A percentile compares a stretch with the other conserved stretches of the same genome.
Evolutionary conservation across 2,113 vertebrate species (phyloP).

Genomic region (Leptocoma aspasia): DNA sequence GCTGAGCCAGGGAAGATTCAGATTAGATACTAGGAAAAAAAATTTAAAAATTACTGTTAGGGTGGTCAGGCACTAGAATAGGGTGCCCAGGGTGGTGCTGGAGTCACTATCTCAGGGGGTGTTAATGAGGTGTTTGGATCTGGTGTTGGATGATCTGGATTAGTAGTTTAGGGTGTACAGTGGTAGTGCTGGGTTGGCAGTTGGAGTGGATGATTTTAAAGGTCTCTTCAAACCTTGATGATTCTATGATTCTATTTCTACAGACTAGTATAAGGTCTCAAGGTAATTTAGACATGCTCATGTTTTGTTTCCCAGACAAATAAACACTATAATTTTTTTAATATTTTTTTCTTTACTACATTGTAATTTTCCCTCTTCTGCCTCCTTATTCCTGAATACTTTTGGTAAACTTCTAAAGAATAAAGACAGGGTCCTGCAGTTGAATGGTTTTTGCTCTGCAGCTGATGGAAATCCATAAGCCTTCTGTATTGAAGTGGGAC

Average conservation of each 20-base stretch:
- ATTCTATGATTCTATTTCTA: background rate
- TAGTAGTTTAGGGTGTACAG: background rate
- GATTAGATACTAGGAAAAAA: too few species aligned
- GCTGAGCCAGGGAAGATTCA: background rate
- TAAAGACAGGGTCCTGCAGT: background rate
- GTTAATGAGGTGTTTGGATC: background rate
- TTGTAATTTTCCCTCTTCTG: background rate
- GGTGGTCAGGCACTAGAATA: background rate
- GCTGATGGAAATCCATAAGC: background rate
- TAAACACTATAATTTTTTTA: background rate
- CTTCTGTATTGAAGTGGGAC: background rate
- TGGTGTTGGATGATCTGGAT: background rate
- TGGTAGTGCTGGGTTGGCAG: background rate
- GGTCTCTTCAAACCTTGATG: background rate
- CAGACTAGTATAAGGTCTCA: background rate
- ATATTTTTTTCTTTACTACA: background rate
- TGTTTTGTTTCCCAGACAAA: background rate
- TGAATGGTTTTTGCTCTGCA: background rate
- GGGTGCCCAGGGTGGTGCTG: background rate
- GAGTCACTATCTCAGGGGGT: background rate
- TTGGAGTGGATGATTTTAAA: background rate
- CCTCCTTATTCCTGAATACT: background rate
- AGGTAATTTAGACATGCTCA: background rate
- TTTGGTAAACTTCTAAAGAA: background rate
- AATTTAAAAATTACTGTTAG: background rate